phyloP scores from a whole-genome alignment of 2,113 vertebrate species.

The Alligator mississippiensis region DNA sequence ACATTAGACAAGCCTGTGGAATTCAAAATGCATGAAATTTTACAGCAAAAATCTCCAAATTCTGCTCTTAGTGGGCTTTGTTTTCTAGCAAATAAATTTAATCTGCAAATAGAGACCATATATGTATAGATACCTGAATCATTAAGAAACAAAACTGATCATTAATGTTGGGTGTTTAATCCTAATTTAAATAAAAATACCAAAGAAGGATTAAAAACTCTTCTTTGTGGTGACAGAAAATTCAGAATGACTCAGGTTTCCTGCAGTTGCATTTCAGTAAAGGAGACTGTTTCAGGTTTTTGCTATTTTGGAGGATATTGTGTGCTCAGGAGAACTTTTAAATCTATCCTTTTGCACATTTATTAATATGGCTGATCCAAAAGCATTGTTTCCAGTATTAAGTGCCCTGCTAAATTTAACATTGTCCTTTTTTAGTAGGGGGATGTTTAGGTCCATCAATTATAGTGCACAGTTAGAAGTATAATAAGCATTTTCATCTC shows the following conservation, averaged over 20 bases:
- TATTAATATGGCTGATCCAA: not conserved
- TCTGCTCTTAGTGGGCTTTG: not conserved
- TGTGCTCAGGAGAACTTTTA: not conserved
- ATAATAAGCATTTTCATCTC: not conserved
- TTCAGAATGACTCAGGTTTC: not conserved
- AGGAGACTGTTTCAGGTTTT: not conserved
- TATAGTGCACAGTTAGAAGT: not conserved
- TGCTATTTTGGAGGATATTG: not conserved
- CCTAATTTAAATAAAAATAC: not conserved
- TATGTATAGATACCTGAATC: not conserved
- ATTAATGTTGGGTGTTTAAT: not conserved
- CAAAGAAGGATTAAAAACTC: not conserved
- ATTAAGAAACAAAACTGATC: not conserved
- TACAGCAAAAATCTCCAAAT: not conserved
- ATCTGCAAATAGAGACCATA: not conserved
- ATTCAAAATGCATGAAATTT: not conserved
- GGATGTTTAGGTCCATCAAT: not conserved
- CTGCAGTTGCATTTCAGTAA: not conserved
- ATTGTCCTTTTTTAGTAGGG: not conserved
- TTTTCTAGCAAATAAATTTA: not conserved
- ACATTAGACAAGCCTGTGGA: not conserved
- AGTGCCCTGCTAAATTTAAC: not conserved
- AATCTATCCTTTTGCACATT: not conserved
- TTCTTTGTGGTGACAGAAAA: not conserved
- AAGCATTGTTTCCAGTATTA: not conserved